Percentiles rank a stretch among this genome's conserved stretches.
Evolutionary conservation across 2,888 invertebrate species (phyloP).

Genomic region (Argyra leucocephala): DNA sequence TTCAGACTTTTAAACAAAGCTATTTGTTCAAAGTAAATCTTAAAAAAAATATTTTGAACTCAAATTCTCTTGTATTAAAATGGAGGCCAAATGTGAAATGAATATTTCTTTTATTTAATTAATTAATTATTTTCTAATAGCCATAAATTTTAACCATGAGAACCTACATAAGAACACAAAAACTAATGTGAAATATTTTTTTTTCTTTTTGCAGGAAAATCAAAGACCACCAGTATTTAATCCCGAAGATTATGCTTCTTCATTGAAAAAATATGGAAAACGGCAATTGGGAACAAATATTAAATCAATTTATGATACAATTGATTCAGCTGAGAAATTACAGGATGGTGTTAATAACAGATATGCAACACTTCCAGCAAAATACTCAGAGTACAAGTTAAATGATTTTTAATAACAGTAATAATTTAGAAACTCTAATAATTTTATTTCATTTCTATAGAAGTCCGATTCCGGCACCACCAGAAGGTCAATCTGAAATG

Average conservation of each 20-base stretch:
- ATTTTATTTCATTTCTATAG: constrained; percentile 35
- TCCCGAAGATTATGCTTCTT: constrained; percentile 76
- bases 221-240: constrained; percentile 82
- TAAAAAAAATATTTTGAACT: no score
- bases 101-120: background rate
- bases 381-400: constrained; percentile 41
- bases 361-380: constrained; percentile 38
- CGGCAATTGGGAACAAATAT: constrained; percentile 31
- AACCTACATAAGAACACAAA: no score
- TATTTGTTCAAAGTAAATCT: no score
- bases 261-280: constrained; percentile 67
- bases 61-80: background rate
- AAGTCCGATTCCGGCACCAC: constrained; percentile 58
- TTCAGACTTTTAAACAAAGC: no score
- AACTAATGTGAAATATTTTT: background rate
- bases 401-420: background rate
- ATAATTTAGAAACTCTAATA: constrained; percentile 16
- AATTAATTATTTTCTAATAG: background rate
- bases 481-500: constrained; percentile 64
- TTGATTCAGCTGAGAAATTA: constrained; percentile 24
- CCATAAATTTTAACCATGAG: background rate
- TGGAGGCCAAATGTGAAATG: background rate
- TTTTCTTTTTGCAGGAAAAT: constrained; percentile 52
- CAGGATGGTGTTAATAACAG: constrained; percentile 32
- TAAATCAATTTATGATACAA: constrained; percentile 41